A percentile compares a stretch with the other conserved stretches of the same genome.
Conservation (phyloP, 2,113 vertebrate species). For the Sylvia atricapilla region DNA sequence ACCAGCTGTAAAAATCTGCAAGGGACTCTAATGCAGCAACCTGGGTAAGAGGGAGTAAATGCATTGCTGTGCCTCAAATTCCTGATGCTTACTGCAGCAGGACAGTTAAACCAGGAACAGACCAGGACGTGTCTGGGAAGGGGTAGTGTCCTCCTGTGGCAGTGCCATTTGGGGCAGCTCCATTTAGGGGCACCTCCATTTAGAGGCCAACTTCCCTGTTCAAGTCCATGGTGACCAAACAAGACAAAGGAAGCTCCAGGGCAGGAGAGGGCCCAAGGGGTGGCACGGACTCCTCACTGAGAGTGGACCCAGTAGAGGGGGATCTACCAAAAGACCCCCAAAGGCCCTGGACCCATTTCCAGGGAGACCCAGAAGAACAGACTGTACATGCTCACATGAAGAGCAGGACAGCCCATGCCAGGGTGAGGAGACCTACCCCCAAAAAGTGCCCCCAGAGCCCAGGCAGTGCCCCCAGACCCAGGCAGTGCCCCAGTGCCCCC, state of each 20-base stretch:
- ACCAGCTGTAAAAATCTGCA: not conserved
- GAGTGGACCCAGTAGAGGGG: not conserved
- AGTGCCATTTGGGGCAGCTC: not conserved
- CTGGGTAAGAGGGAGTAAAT: not conserved
- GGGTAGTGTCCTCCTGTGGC: not conserved
- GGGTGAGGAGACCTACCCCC: not conserved
- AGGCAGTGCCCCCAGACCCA: not conserved
- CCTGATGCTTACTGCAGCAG: not conserved
- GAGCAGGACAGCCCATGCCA: not conserved
- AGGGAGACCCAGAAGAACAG: not conserved
- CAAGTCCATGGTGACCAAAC: accelerated
- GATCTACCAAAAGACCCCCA: not conserved
- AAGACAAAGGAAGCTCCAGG: not conserved
- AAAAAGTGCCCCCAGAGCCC: not conserved
- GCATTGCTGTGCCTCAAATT: not conserved
- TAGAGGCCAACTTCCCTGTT: not conserved
- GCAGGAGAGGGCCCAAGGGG: not conserved
- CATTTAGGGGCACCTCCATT: no score
- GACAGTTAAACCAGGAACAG: not conserved
- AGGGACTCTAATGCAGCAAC: not conserved
- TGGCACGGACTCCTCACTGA: accelerated
- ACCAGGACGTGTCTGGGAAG: not conserved
- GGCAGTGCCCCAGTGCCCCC: no score
- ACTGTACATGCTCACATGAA: accelerated
- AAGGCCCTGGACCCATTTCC: accelerated